Percentiles rank a stretch among this genome's conserved stretches.
These are phyloP conservation scores for Kryptolebias marmoratus DNA, from an alignment of 2,113 vertebrate genomes.

Conservation along the genomic window DNA sequence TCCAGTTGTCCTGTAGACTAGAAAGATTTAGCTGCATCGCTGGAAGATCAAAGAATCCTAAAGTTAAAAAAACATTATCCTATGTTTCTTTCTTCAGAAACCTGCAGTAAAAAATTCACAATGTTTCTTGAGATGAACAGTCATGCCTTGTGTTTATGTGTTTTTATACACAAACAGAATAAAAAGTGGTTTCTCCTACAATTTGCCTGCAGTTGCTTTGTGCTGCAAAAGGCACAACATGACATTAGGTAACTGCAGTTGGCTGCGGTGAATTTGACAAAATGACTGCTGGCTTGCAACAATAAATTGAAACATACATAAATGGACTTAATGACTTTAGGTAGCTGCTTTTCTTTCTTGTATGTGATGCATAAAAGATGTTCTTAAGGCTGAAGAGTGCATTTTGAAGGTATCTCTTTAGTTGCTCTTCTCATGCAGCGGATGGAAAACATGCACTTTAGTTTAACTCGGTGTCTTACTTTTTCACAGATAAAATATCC, in stretches of 20 bases:
- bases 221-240: not conserved
- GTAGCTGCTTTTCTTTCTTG: not conserved
- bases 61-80: too few species aligned
- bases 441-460: constrained; percentile 1
- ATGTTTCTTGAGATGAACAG: too few species aligned
- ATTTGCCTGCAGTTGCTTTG: not conserved
- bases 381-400: not conserved
- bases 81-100: too few species aligned
- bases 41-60: too few species aligned
- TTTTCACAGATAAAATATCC: not conserved
- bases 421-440: not conserved
- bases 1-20: too few species aligned
- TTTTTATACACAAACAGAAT: too few species aligned
- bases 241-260: not conserved
- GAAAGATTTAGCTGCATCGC: too few species aligned
- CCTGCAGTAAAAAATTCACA: too few species aligned
- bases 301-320: not conserved
- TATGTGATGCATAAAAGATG: not conserved
- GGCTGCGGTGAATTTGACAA: not conserved
- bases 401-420: constrained; percentile 2
- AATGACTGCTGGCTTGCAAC: not conserved
- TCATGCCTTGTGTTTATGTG: too few species aligned
- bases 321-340: not conserved
- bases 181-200: too few species aligned
- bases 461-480: not conserved